Evolutionary conservation across 2,113 vertebrate species (phyloP).

Genomic region (Petroica traversi): DNA sequence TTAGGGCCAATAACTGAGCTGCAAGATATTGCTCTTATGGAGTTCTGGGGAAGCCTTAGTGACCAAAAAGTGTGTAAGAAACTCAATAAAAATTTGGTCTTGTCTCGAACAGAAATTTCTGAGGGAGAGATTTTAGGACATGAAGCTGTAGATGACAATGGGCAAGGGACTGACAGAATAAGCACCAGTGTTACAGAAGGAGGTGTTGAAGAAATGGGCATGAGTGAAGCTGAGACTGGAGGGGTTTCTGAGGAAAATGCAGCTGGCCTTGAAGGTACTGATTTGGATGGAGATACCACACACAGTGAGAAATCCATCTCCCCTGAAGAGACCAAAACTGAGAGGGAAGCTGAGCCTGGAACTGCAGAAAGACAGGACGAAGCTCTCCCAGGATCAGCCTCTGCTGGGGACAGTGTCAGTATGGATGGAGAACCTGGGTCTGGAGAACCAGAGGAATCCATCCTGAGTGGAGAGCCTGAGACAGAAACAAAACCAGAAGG

Average conservation of each 20-base stretch:
- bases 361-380: background rate
- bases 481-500: background rate
- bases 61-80: conserved; percentile 39
- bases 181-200: background rate
- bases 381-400: background rate
- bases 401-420: background rate
- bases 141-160: background rate
- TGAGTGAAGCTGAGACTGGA: background rate
- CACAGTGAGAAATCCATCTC: background rate
- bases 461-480: background rate
- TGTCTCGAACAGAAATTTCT: background rate
- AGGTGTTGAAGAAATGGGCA: background rate
- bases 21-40: conserved; percentile 61
- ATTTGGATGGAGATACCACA: background rate
- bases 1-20: conserved; percentile 77
- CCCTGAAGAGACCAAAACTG: background rate
- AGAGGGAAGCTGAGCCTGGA: background rate
- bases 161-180: background rate
- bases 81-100: background rate
- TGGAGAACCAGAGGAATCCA: background rate
- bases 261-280: background rate
- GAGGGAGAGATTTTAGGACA: background rate
- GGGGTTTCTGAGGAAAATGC: background rate
- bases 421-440: background rate
- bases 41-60: conserved; percentile 70